These are phyloP conservation scores for Phalacrocorax pelagicus DNA, from an alignment of 2,113 vertebrate species.

Conservation along the genomic window DNA sequence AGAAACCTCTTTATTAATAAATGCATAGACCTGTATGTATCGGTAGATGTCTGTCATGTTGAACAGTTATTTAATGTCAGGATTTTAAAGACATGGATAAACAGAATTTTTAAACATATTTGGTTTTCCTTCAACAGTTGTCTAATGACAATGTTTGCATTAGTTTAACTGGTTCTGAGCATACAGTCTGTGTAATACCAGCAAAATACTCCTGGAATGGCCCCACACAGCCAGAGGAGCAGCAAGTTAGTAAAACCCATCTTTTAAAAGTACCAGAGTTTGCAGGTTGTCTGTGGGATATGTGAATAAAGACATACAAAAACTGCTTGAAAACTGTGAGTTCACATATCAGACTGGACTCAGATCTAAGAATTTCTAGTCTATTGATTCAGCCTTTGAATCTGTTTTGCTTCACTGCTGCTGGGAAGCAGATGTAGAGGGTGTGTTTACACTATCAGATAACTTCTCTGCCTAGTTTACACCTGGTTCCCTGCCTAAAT, in stretches of 20 bases:
- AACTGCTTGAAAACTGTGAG: neutral
- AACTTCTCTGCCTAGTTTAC: slow-evolving; percentile 3
- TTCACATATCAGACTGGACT: neutral
- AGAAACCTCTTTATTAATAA: neutral
- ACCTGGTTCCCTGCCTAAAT: slow-evolving; percentile 39
- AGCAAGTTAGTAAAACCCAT: neutral
- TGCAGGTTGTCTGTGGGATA: neutral
- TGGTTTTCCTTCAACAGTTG: neutral
- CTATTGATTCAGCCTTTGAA: neutral
- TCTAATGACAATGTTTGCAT: neutral
- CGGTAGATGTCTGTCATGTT: neutral
- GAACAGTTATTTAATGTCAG: neutral
- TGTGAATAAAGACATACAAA: neutral
- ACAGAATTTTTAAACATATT: neutral
- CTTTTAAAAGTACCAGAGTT: neutral
- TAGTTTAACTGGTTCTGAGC: neutral
- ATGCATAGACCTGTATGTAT: neutral
- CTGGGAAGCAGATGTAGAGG: slow-evolving; percentile 14
- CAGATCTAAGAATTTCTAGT: neutral
- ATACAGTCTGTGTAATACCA: neutral
- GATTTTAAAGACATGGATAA: neutral
- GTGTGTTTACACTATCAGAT: slow-evolving; percentile 13
- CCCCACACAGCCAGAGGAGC: neutral
- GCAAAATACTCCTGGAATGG: neutral
- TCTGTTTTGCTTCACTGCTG: slow-evolving; percentile 9